Conservation (phyloP, 2,888 invertebrate species). For the Melikaiella ostensackeni region DNA sequence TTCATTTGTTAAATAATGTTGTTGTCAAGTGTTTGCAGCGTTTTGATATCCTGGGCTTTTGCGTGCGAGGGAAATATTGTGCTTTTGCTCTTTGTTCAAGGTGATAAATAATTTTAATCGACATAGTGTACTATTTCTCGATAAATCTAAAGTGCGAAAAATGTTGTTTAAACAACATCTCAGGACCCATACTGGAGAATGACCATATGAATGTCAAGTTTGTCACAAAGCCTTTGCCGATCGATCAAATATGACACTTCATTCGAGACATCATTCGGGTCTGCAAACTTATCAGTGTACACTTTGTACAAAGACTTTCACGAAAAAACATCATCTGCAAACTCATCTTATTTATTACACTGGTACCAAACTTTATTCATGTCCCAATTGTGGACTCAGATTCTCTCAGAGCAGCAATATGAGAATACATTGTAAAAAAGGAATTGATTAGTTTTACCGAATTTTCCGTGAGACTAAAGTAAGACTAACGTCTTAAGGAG, state of each 20-base stretch:
- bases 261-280: conserved; percentile 88
- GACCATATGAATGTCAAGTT: conserved; percentile 88
- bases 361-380: conserved; percentile 89
- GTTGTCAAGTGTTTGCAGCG: too few relatives aligned
- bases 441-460: too few relatives aligned
- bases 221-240: conserved; percentile 91
- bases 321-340: conserved; percentile 91
- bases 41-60: too few relatives aligned
- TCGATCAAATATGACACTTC: conserved; percentile 90
- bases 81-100: background rate
- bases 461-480: too few relatives aligned
- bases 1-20: too few relatives aligned
- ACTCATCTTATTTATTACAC: conserved; percentile 92
- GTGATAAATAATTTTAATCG: background rate
- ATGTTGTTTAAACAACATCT: conserved; percentile 90
- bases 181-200: conserved; percentile 89
- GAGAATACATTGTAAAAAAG: conserved; percentile 91
- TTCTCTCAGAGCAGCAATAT: conserved; percentile 93
- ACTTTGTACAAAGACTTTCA: conserved; percentile 87
- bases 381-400: conserved; percentile 84
- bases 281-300: conserved; percentile 86
- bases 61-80: background rate
- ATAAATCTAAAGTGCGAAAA: conserved; percentile 36
- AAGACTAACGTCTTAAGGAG: too few relatives aligned
- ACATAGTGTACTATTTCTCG: background rate